Evolutionary conservation across 2,888 invertebrate genomes (phyloP).

Genomic region (Ennomos quercinarius): DNA sequence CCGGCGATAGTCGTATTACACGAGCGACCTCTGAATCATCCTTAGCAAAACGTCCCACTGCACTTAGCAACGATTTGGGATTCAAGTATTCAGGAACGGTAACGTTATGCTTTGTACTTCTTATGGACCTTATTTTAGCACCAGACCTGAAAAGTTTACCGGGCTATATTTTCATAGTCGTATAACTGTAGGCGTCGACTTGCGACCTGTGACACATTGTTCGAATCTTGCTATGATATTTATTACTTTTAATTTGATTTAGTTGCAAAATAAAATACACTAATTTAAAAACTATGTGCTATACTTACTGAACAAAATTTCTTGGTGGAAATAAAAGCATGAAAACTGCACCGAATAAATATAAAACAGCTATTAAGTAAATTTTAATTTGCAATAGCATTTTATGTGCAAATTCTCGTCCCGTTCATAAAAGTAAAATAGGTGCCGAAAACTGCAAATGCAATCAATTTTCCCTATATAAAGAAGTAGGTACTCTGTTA

Average conservation of each 20-base stretch:
- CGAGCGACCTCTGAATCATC: constrained; percentile 62
- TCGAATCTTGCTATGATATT: no score
- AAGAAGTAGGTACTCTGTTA: no score
- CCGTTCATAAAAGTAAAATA: constrained; percentile 7
- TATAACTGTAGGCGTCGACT: no score
- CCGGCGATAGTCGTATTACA: constrained; percentile 54
- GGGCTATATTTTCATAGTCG: no score
- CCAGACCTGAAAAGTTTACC: constrained; percentile 61
- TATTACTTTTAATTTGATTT: neutral
- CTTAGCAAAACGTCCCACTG: constrained; percentile 49
- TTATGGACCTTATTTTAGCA: constrained; percentile 63
- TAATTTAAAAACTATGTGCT: neutral
- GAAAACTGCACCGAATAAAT: constrained; percentile 69
- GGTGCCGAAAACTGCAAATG: neutral
- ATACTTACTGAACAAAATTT: constrained; percentile 70
- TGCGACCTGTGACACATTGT: neutral
- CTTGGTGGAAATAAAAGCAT: constrained; percentile 74
- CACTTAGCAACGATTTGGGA: constrained; percentile 46
- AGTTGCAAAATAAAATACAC: neutral
- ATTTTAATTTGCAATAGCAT: constrained; percentile 78
- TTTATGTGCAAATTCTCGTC: constrained; percentile 26
- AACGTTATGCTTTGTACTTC: constrained; percentile 48
- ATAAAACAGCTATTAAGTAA: constrained; percentile 65
- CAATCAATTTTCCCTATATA: no score
- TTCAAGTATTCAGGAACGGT: constrained; percentile 57